Evolutionary conservation across 2,888 invertebrate genomes (phyloP).

Genomic region (Phoenoteleia sp.): DNA sequence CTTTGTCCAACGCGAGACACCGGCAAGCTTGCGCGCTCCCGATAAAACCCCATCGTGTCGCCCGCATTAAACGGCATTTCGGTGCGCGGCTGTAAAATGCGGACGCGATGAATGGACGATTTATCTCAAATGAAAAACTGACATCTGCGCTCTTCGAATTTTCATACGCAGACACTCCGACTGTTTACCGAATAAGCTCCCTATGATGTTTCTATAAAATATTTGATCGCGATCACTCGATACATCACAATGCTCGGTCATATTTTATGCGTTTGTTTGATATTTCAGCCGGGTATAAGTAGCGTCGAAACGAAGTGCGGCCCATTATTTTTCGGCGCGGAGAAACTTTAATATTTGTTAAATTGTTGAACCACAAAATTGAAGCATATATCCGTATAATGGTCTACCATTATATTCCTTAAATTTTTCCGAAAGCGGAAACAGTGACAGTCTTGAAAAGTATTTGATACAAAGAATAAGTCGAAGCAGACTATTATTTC

Average conservation of each 20-base stretch:
- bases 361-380: slow-evolving; percentile 40
- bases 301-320: not conserved
- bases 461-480: slow-evolving; percentile 60
- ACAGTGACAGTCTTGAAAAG: slow-evolving; percentile 42
- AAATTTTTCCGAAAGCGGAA: slow-evolving; percentile 62
- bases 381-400: slow-evolving; percentile 48
- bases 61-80: slow-evolving; percentile 66
- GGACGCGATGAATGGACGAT: slow-evolving; percentile 64
- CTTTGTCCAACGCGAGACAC: slow-evolving; percentile 60
- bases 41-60: slow-evolving; percentile 67
- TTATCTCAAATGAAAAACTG: slow-evolving; percentile 65
- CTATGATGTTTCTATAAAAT: slow-evolving; percentile 38
- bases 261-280: slow-evolving; percentile 34
- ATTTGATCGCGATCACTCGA: slow-evolving; percentile 41
- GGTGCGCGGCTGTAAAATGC: slow-evolving; percentile 60
- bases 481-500: slow-evolving; percentile 57
- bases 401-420: slow-evolving; percentile 52
- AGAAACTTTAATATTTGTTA: slow-evolving; percentile 36
- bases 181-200: slow-evolving; percentile 29
- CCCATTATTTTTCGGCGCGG: slow-evolving; percentile 7
- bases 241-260: slow-evolving; percentile 14
- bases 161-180: slow-evolving; percentile 27
- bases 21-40: slow-evolving; percentile 57
- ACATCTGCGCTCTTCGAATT: slow-evolving; percentile 42
- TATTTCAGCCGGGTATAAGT: not conserved